Conservation (phyloP, 2,797 vertebrate genomes). For the Peromyscus eremicus region DNA sequence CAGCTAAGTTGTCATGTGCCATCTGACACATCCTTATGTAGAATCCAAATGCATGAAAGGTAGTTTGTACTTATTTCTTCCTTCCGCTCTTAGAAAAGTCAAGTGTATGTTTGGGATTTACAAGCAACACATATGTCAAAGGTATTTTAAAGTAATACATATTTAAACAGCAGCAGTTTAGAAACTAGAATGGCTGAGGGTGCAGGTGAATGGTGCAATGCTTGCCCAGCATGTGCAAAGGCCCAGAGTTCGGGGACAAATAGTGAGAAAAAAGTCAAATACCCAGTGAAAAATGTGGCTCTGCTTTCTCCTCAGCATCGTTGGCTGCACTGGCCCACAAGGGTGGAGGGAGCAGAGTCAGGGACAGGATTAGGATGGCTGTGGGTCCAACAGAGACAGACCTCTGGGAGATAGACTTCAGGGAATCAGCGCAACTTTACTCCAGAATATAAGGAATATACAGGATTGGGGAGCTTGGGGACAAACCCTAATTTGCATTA, state of each 20-base stretch:
- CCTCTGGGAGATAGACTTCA: background rate
- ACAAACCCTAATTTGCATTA: background rate
- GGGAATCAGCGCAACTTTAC: background rate
- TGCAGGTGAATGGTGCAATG: background rate
- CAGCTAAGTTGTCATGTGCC: background rate
- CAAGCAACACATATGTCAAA: background rate
- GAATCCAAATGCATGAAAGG: background rate
- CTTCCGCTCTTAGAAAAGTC: conserved; percentile 8
- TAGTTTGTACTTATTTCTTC: background rate
- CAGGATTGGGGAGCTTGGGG: background rate
- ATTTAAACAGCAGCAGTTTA: background rate
- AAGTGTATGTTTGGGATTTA: background rate
- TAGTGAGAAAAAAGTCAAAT: too few relatives aligned
- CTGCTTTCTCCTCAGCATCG: background rate
- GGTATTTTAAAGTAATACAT: conserved; percentile 13
- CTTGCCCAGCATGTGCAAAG: background rate
- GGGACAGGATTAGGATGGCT: background rate
- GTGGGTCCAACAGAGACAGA: background rate
- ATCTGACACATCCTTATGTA: background rate
- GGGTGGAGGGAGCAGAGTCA: background rate
- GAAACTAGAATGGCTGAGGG: background rate
- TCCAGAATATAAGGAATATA: background rate
- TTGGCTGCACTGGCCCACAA: background rate
- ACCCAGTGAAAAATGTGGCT: background rate
- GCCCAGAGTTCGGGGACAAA: background rate